Conservation (phyloP, 35 echinoderm and acorn worm genomes). For the Diadema setosum region DNA sequence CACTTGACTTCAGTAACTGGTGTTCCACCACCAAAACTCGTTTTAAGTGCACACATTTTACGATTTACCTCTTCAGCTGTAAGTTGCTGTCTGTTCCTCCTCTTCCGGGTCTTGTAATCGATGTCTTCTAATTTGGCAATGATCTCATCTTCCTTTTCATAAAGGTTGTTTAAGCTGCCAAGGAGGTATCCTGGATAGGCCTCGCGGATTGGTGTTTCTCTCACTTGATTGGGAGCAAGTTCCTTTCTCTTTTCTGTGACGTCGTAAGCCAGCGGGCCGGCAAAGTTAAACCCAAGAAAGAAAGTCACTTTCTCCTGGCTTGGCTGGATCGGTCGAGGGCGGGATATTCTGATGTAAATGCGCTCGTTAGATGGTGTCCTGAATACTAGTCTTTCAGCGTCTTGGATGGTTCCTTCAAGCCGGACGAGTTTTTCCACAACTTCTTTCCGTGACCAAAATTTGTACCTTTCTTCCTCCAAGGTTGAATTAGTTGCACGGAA, state of each 20-base stretch:
- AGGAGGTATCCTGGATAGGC: background rate
- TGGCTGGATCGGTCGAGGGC: background rate
- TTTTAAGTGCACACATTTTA: background rate
- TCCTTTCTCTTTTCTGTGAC: background rate
- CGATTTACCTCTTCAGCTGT: background rate
- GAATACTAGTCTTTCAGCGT: background rate
- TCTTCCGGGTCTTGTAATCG: background rate
- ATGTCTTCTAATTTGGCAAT: background rate
- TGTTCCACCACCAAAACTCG: no score
- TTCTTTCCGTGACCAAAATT: background rate
- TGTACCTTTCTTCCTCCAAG: background rate
- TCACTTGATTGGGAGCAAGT: background rate
- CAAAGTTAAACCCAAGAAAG: background rate
- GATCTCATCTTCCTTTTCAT: background rate
- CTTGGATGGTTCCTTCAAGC: background rate
- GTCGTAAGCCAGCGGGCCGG: background rate
- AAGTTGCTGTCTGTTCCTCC: background rate
- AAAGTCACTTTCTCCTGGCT: background rate
- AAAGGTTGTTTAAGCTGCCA: background rate
- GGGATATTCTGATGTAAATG: background rate
- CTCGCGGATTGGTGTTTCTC: background rate
- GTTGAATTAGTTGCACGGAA: background rate
- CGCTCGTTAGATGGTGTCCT: background rate
- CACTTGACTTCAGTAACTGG: no score
- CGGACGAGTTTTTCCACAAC: background rate